Conservation (phyloP, 1,140 invertebrate genomes). For the Macrosteles quadrilineatus region DNA sequence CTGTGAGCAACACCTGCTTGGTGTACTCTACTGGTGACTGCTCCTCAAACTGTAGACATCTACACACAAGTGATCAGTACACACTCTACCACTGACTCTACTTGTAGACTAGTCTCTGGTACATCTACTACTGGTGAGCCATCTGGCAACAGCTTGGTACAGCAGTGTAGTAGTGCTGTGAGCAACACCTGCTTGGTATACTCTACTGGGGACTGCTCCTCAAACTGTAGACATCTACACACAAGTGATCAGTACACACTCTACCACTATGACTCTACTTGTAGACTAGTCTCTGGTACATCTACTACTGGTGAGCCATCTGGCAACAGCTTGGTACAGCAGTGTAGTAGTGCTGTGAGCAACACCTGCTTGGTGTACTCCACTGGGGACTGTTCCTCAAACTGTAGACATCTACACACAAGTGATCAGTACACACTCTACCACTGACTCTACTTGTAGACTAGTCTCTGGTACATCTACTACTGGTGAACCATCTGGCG, state of each 20-base stretch:
- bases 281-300: slow-evolving; percentile 68
- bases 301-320: slow-evolving; percentile 53
- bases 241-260: no score
- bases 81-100: no score
- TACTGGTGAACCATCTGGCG: slow-evolving; percentile 52
- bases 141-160: slow-evolving; percentile 57
- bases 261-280: slow-evolving; percentile 45
- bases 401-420: slow-evolving; percentile 62
- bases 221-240: slow-evolving; percentile 68
- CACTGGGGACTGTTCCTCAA: slow-evolving; percentile 79
- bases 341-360: slow-evolving; percentile 73
- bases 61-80: no score
- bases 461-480: slow-evolving; percentile 58
- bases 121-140: slow-evolving; percentile 53
- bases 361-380: slow-evolving; percentile 90
- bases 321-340: slow-evolving; percentile 60
- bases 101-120: slow-evolving; percentile 66
- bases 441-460: slow-evolving; percentile 79
- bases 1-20: slow-evolving; percentile 82
- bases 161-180: slow-evolving; percentile 73
- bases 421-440: no score
- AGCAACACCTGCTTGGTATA: slow-evolving; percentile 87
- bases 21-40: slow-evolving; percentile 84
- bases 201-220: slow-evolving; percentile 81
- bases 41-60: slow-evolving; percentile 76